Evolutionary conservation across 92 coral and sea anemone species (phyloP), one percentile per base, ranked within the genome.

Genomic region (Phenganax subtilis): DNA sequence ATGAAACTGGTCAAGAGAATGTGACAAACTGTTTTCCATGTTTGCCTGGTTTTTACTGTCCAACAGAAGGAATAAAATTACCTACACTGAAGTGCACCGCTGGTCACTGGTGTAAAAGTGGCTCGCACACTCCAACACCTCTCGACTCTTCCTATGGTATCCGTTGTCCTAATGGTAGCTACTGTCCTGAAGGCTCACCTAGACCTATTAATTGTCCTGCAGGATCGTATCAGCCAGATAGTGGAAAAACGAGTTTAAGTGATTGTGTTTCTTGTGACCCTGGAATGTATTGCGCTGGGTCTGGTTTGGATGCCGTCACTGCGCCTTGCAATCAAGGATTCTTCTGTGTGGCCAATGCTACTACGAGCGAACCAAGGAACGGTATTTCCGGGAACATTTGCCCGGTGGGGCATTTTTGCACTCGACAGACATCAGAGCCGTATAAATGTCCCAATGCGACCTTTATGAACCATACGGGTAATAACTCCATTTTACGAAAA

Each of bases 121-220:
- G 97, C 20, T 96, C 99, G 1, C 87, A 76, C 7, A 93, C 86
- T 51, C 76, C 84, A 30, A 78, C 93, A 53, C 97, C 98, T 31
- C 44, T 88, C 10, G 69, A 83, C 75, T 75, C 92, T 67, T 88
- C 90, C 1, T 90, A 76, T 60, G 97, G 97, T 44, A 86, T 91
- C 53, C 87, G 88, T 71, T 96, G 99, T 72, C 99, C 99, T 7
- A 96, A 92, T 81, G 99, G 99, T n/a, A 92, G 91, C 86, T 96
- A 90, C 87, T 96, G 99, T 65, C 97, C 97, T 17, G 89, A 84
- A 53, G 99, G 99, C 56, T 90, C 96, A 51, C 96, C 99, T 55
- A 57, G 84, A 28, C 99, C 99, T 30, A 87, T 90, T 16, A 85
- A 75, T 51, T 96, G 99, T 65, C 93, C 91, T 9, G 88, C 92